Evolutionary conservation across 2,113 vertebrate genomes (phyloP).

Genomic region (Psilopogon haemacephalus): DNA sequence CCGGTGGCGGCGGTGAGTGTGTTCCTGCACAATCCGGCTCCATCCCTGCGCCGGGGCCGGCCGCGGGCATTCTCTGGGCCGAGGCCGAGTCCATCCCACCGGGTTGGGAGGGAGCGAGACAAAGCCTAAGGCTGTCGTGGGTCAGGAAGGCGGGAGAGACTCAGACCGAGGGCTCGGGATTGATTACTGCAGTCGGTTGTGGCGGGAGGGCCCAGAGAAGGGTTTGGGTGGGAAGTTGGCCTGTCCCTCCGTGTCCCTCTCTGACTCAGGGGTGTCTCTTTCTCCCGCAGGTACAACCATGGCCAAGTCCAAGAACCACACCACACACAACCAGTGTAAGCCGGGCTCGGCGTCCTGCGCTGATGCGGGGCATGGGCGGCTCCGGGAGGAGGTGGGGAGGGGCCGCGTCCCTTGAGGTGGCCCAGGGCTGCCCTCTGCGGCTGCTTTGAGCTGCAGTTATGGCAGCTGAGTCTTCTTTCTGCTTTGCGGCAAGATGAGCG

Average conservation of each 20-base stretch:
- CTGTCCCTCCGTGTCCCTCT: fast-evolving
- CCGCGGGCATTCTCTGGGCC: fast-evolving
- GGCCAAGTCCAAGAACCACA: constrained; percentile 99
- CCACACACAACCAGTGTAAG: constrained; percentile 98
- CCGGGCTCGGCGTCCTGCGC: background rate
- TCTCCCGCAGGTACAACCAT: constrained; percentile 74
- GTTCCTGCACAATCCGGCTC: background rate
- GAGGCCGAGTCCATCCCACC: too few species aligned
- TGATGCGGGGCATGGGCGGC: too few species aligned
- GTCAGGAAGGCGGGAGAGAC: too few species aligned
- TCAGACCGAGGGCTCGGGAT: too few species aligned
- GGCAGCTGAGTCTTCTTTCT: fast-evolving
- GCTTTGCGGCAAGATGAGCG: fast-evolving
- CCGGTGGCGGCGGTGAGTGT: background rate
- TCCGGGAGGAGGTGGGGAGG: background rate
- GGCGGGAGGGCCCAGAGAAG: background rate
- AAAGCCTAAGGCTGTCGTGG: background rate
- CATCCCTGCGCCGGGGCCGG: background rate
- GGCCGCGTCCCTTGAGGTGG: fast-evolving
- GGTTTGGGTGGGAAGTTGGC: background rate
- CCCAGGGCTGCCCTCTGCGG: fast-evolving
- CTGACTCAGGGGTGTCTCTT: background rate
- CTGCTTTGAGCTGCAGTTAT: fast-evolving
- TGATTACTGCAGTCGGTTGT: background rate
- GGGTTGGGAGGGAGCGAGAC: background rate